Conservation (phyloP, 1,140 invertebrate genomes). For the Trialeurodes vaporariorum region DNA sequence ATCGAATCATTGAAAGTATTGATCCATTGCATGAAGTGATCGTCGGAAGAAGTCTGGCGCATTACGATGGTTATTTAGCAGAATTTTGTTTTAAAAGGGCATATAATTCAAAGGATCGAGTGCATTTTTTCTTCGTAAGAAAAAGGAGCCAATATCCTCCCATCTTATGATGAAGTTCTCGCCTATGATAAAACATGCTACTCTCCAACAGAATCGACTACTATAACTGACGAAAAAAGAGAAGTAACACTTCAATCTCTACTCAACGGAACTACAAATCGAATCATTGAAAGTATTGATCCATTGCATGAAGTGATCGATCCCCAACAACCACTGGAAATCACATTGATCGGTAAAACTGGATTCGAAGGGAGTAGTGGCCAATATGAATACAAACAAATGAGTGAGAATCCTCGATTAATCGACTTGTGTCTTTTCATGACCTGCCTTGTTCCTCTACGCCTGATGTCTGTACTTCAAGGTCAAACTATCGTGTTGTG, state of each 20-base stretch:
- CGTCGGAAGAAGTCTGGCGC: not conserved
- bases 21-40: too few relatives aligned
- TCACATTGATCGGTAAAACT: too few relatives aligned
- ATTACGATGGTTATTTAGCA: not conserved
- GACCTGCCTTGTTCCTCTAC: not conserved
- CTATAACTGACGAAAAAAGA: not conserved
- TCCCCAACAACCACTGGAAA: too few relatives aligned
- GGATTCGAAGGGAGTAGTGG: conserved; percentile 5
- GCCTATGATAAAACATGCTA: too few relatives aligned
- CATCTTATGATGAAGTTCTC: too few relatives aligned
- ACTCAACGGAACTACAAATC: not conserved
- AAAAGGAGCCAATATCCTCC: too few relatives aligned
- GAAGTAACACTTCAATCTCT: not conserved
- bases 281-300: conserved; percentile 1
- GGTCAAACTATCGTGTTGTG: conserved; percentile 14
- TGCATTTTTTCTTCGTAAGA: not conserved
- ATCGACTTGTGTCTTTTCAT: conserved; percentile 7
- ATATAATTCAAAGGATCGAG: not conserved
- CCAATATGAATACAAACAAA: conserved; percentile 8
- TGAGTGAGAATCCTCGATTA: not conserved
- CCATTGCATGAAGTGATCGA: too few relatives aligned
- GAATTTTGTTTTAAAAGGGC: not conserved
- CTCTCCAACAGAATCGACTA: too few relatives aligned
- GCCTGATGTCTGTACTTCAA: too few relatives aligned
- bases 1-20: not conserved